phyloP scores from a whole-genome alignment of 1,140 invertebrate species.

The Streblospio benedicti region DNA sequence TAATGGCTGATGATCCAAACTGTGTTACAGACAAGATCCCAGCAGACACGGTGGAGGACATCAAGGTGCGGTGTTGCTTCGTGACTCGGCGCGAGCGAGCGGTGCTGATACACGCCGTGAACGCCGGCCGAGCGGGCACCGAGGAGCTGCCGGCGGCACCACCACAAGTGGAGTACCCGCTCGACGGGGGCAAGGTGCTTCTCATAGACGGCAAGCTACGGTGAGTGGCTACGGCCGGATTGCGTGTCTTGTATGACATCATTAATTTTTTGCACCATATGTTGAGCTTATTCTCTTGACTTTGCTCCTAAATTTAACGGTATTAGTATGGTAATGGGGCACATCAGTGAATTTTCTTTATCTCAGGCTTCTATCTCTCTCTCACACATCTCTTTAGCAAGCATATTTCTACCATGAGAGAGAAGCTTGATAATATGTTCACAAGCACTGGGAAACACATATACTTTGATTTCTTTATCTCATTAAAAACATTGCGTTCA shows the following conservation, averaged over 20 bases:
- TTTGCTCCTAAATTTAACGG: too few relatives aligned
- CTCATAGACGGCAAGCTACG: slow-evolving; percentile 56
- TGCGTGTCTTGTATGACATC: background rate
- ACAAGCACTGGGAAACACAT: too few relatives aligned
- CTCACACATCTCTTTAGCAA: too few relatives aligned
- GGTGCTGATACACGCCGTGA: slow-evolving; percentile 49
- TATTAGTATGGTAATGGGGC: too few relatives aligned
- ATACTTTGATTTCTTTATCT: too few relatives aligned
- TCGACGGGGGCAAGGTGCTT: slow-evolving; percentile 55
- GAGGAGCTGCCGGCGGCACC: slow-evolving; percentile 25
- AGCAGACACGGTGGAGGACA: slow-evolving; percentile 50
- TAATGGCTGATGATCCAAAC: slow-evolving; percentile 1
- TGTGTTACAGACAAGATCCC: slow-evolving; percentile 30
- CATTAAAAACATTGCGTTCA: too few relatives aligned
- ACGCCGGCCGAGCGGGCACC: slow-evolving; percentile 12
- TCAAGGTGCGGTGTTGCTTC: slow-evolving; percentile 65
- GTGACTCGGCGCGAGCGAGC: slow-evolving; percentile 67
- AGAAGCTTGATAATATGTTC: too few relatives aligned
- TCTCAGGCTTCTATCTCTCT: too few relatives aligned
- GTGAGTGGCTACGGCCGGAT: too few relatives aligned
- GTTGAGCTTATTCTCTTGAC: background rate
- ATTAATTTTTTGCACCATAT: background rate
- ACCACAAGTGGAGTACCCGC: slow-evolving; percentile 60
- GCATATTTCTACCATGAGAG: too few relatives aligned
- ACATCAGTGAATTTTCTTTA: too few relatives aligned